Evolutionary conservation across 2,113 vertebrate genomes (phyloP).

Genomic region (Platycercus adscitus): DNA sequence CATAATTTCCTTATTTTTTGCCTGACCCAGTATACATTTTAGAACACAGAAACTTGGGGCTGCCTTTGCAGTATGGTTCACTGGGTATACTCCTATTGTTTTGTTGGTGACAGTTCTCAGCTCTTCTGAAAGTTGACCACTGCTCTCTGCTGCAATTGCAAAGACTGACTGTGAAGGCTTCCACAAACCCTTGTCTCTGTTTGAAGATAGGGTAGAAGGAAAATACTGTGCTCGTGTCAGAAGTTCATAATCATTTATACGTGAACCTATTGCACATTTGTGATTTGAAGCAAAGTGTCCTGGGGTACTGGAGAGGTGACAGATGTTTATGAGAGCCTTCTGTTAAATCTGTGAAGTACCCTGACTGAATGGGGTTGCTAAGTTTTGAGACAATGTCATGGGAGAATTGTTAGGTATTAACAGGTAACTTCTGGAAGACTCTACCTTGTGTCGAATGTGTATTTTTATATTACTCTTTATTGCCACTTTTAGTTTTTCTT

Average conservation of each 20-base stretch:
- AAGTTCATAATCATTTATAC: neutral
- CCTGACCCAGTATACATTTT: neutral
- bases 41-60: neutral
- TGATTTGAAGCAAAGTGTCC: neutral
- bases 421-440: neutral
- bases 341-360: neutral
- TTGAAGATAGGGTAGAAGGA: neutral
- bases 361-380: neutral
- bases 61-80: neutral
- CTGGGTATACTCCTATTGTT: neutral
- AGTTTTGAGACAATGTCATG: neutral
- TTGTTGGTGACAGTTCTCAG: neutral
- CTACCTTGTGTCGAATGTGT: neutral
- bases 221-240: neutral
- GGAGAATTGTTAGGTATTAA: neutral
- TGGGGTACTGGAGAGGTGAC: neutral
- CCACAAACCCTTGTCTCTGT: neutral
- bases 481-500: neutral
- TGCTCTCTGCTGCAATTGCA: neutral
- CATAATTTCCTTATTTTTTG: neutral
- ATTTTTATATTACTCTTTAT: neutral
- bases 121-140: neutral
- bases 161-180: neutral
- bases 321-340: neutral
- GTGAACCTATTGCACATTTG: neutral